Percentiles rank a stretch among this genome's conserved stretches.
Evolutionary conservation across 2,113 vertebrate species (phyloP).

Genomic region (Dromiciops gliroides): DNA sequence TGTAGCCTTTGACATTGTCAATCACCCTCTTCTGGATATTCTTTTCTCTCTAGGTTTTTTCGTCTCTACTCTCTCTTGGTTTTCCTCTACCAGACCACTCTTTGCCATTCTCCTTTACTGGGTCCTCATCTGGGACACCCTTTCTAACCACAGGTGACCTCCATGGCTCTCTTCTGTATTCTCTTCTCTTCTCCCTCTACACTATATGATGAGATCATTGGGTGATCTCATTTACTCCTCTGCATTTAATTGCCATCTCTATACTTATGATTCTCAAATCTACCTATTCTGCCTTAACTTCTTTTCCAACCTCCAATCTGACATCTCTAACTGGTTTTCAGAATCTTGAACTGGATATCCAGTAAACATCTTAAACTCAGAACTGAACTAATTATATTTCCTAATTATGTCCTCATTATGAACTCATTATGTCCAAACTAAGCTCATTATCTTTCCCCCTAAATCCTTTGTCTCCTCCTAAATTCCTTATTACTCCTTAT

Average conservation of each 20-base stretch:
- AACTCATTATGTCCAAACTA: background rate
- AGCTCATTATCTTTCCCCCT: background rate
- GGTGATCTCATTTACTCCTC: background rate
- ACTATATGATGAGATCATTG: background rate
- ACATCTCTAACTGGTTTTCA: background rate
- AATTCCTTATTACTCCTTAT: background rate
- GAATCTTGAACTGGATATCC: background rate
- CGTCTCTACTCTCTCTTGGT: background rate
- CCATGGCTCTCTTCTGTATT: background rate
- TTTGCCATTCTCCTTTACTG: background rate
- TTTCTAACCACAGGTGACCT: background rate
- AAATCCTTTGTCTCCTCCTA: background rate
- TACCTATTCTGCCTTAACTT: background rate
- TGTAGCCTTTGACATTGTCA: background rate
- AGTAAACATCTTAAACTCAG: background rate
- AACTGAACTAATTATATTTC: background rate
- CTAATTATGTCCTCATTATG: background rate
- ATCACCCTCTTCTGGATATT: background rate
- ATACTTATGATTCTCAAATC: background rate
- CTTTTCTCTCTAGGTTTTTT: background rate
- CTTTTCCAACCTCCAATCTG: background rate
- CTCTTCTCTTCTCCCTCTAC: background rate
- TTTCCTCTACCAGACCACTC: background rate
- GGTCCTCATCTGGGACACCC: background rate
- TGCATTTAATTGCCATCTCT: background rate